A percentile compares a stretch with the other conserved stretches of the same genome.
phyloP scores from a whole-genome alignment of 2,113 vertebrate genomes.

The Chloropsis cyanopogon region DNA sequence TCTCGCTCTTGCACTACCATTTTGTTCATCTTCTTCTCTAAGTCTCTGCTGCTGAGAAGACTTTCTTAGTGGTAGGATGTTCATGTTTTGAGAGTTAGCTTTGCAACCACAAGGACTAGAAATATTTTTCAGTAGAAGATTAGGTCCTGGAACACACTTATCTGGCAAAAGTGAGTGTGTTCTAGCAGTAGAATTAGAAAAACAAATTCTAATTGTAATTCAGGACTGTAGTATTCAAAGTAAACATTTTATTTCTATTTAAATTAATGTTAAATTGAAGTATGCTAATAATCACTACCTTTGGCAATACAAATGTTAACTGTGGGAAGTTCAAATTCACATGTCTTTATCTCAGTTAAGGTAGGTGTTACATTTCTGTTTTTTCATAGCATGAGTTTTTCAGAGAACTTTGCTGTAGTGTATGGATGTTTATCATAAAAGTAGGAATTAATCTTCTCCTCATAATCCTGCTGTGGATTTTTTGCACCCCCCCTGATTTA shows the following conservation, averaged over 20 bases:
- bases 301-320: background rate
- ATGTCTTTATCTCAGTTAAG: background rate
- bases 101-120: background rate
- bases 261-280: background rate
- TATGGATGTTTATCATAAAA: background rate
- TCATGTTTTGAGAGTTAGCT: background rate
- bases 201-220: background rate
- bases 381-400: background rate
- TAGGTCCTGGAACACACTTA: background rate
- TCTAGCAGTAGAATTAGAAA: background rate
- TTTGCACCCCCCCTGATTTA: background rate
- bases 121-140: background rate
- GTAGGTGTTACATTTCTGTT: background rate
- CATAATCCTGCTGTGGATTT: background rate
- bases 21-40: background rate
- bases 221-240: background rate
- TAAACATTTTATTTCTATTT: background rate
- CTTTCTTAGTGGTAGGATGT: background rate
- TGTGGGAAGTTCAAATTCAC: background rate
- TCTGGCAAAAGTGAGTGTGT: background rate
- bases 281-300: background rate
- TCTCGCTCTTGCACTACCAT: background rate
- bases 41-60: background rate
- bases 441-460: background rate
- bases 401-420: background rate